Base-by-base conservation (phyloP, 2,113 vertebrate genomes). In the Rana temporaria region DNA sequence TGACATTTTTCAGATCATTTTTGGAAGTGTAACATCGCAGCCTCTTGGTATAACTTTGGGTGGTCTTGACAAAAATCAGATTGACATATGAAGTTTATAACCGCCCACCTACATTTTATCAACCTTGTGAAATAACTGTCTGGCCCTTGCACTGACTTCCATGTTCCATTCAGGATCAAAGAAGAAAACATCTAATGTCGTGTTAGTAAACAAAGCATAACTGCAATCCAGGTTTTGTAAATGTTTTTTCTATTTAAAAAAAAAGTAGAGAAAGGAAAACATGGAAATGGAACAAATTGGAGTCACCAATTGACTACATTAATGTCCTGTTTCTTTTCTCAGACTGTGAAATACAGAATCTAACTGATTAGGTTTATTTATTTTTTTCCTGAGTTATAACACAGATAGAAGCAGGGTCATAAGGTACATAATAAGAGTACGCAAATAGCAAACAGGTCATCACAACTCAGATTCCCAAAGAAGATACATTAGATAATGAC, bases 61-160 rank as follows among this genome's bases (percentile, higher is more conserved):
- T 78, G 79, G 78, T 81, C 78, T 71, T 32, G 73, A 32, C 79
- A 67, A 48, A 48, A 48, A 48, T 38, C 8, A 12, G 48, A 78
- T n/a, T 18, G 5, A 22, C 48, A 59, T 32, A 77, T 66, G 38
- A 64, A 38, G 63, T 20, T 52, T 70, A 2, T 15, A 30, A 75
- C 20, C 52, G 32, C 74, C 69, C 52, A 66, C 60, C n/a, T 20
- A n/a, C 30, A 55, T 4, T 48, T 62, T n/a, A 69, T 77, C 52
- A 64, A 70, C 14, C n/a, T 55, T 52, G 26, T 68, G 59, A 34
- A 81, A 80, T 79, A 19, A 75, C 24, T 53, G 69, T 62, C n/a
- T 55, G 53, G 32, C 69, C 73, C 56, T 76, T 75, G 26, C 64
- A 42, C 53, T 15, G 18, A 57, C 9, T 82, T 74, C 26, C 19